A percentile compares a stretch with the other conserved stretches of the same genome.
phyloP scores from a whole-genome alignment of 2,888 invertebrate genomes.

The Calephelis perditalis region DNA sequence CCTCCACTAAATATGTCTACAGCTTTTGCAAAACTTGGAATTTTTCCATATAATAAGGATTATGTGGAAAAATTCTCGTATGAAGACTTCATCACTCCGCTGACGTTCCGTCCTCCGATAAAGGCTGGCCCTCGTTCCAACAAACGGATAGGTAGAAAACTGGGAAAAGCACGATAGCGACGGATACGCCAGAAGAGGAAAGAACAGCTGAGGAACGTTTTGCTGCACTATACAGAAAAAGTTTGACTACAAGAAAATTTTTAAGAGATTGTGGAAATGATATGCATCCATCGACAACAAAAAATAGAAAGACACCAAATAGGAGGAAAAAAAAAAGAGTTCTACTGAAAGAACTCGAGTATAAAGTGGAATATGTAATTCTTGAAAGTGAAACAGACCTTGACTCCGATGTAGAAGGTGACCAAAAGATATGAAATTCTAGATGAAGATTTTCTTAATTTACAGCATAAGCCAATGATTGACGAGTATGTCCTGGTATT shows the following conservation, averaged over 20 bases:
- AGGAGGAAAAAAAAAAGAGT: too few relatives aligned
- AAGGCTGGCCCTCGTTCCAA: slow-evolving; percentile 11
- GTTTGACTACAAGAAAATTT: slow-evolving; percentile 11
- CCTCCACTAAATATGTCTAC: slow-evolving; percentile 36
- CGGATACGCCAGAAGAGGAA: slow-evolving; percentile 11
- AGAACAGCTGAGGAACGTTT: too few relatives aligned
- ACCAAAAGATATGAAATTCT: too few relatives aligned
- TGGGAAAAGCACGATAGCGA: slow-evolving; percentile 8
- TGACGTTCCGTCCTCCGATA: slow-evolving; percentile 2
- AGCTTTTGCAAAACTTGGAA: slow-evolving; percentile 29
- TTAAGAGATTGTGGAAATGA: background rate
- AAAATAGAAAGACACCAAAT: background rate
- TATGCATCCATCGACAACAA: background rate
- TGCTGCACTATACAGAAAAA: slow-evolving; percentile 6
- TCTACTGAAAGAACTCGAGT: too few relatives aligned
- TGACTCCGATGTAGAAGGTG: too few relatives aligned
- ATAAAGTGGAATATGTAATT: too few relatives aligned
- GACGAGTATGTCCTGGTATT: too few relatives aligned
- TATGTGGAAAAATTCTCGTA: too few relatives aligned
- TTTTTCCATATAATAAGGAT: slow-evolving; percentile 30
- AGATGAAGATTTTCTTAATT: too few relatives aligned
- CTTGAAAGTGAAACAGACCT: too few relatives aligned
- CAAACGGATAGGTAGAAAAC: slow-evolving; percentile 1
- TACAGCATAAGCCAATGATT: too few relatives aligned
- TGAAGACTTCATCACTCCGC: too few relatives aligned